Conservation (phyloP, 2,113 vertebrate genomes). For the Regulus satrapa region DNA sequence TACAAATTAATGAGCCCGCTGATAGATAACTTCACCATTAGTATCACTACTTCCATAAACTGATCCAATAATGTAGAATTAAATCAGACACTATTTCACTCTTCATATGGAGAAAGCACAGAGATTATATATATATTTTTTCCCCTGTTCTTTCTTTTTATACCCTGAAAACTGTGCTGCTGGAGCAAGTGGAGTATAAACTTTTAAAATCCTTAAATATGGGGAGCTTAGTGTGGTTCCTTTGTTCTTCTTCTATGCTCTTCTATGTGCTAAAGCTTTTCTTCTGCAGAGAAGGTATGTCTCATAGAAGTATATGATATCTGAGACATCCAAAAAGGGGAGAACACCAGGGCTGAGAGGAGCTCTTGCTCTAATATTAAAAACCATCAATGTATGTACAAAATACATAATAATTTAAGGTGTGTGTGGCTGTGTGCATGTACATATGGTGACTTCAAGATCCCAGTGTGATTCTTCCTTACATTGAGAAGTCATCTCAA, state of each 20-base stretch:
- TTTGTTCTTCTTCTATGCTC: not conserved
- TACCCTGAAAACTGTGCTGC: not conserved
- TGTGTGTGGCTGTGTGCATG: fast-evolving
- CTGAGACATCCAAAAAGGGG: not conserved
- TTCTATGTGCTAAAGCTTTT: not conserved
- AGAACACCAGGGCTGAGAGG: not conserved
- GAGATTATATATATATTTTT: not conserved
- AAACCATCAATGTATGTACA: not conserved
- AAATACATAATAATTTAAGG: not conserved
- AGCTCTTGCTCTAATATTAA: not conserved
- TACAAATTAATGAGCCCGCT: constrained; percentile 11
- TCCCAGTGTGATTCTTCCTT: not conserved
- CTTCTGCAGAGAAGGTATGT: not conserved
- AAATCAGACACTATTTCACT: not conserved
- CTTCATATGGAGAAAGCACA: not conserved
- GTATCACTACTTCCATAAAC: constrained; percentile 4
- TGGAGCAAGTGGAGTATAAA: not conserved
- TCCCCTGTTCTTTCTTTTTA: not conserved
- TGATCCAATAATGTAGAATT: not conserved
- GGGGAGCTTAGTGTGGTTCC: not conserved
- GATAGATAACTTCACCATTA: constrained; percentile 32
- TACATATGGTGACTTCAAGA: not conserved
- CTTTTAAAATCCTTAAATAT: not conserved
- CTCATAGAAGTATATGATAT: not conserved
- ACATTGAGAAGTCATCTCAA: not conserved